Percentiles rank a stretch among this genome's conserved stretches.
Evolutionary conservation across 2,888 invertebrate genomes (phyloP).

Genomic region (Metopia argyrocephala): DNA sequence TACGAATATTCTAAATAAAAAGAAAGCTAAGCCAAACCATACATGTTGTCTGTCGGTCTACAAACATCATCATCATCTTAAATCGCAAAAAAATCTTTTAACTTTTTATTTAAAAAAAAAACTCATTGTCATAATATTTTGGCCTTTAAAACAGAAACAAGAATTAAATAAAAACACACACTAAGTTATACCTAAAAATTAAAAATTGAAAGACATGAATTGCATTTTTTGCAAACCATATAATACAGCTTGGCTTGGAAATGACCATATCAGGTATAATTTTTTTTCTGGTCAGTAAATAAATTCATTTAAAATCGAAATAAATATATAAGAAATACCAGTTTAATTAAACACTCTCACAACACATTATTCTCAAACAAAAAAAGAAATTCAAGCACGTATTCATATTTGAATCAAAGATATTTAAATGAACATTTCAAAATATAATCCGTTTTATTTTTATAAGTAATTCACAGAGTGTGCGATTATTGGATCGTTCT

Average conservation of each 20-base stretch:
- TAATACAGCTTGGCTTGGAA: conserved; percentile 40
- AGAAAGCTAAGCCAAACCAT: background rate
- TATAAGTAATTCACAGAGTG: too few relatives aligned
- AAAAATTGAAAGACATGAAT: background rate
- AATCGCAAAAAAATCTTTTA: background rate
- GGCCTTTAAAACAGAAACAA: background rate
- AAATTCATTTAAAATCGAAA: background rate
- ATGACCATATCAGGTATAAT: conserved; percentile 24
- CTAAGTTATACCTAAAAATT: background rate
- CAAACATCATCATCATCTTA: too few relatives aligned
- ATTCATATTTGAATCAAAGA: too few relatives aligned
- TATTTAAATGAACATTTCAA: too few relatives aligned
- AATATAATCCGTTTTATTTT: too few relatives aligned
- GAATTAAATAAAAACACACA: background rate
- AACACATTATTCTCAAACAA: background rate
- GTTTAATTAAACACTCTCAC: background rate
- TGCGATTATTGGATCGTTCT: too few relatives aligned
- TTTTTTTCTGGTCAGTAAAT: background rate
- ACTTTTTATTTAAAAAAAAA: background rate
- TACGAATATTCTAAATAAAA: background rate
- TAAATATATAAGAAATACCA: background rate
- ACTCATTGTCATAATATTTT: background rate
- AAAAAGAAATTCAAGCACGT: background rate
- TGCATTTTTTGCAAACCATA: conserved; percentile 29
- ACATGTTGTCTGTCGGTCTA: background rate